Evolutionary conservation across 2,113 vertebrate genomes (phyloP), one percentile per base, ranked within the genome.

Genomic region (Heterotilapia buettikoferi): DNA sequence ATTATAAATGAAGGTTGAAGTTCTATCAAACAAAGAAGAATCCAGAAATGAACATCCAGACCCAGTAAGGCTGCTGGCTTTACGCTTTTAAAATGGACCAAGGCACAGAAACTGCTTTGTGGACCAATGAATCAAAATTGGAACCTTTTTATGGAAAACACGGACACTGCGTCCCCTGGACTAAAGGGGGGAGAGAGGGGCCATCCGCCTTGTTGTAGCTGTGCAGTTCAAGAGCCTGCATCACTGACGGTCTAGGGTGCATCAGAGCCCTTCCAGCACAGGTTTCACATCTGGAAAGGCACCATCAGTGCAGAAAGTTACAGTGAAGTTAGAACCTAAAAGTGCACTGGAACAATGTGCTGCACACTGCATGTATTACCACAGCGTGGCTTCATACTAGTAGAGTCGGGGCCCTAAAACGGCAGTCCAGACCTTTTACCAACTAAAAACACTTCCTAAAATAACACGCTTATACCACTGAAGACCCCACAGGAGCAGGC

Each of bases 361-460:
- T n/a, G 59, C 59, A 66, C 29, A 0, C 61, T 36, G 61, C 61
- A 66, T 1, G 61, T 5, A 66, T n/a, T 36, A n/a, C 6, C 61
- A 66, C 61, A 66, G 61, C 18, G 18, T 1, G 61, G 31, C 18
- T 36, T 66, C 61, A 66, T 12, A 36, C 31, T 7, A n/a, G 59
- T 0, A 18, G 26, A 24, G 56, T 61, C 0, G 6, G 12, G 54
- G 7, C 3, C 5, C 33, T 40, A 14, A 68, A 14, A 21, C 1
- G 19, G 63, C 36, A 71, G 66, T 71, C n/a, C 66, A 6, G 66
- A 71, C n/a, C 38, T 24, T 9, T 71, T 11, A 24, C 66, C 66
- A 1, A 43, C 66, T 43, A 16, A 68, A 40, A 38, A 14, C 19
- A 38, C 33, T 38, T 68, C 33, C 5, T 68, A 21, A 38, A 63